phyloP scores from a whole-genome alignment of 2,797 vertebrate species.

The Myotis findleyi region DNA sequence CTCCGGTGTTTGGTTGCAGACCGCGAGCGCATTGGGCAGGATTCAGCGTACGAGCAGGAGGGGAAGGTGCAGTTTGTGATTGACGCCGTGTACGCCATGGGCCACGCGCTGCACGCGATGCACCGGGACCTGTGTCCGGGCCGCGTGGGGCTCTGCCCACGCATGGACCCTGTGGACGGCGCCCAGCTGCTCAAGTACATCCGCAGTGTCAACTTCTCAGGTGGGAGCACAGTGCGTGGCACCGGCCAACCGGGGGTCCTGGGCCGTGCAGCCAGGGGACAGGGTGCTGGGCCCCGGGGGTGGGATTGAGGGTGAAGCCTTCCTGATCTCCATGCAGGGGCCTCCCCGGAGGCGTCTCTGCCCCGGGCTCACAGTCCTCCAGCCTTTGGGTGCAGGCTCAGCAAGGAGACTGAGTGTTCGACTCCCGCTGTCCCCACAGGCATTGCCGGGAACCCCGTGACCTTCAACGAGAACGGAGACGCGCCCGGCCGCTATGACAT shows the following conservation, averaged over 20 bases:
- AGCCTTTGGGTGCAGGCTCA: background rate
- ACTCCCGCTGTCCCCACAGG: slow-evolving; percentile 84
- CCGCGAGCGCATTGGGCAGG: slow-evolving; percentile 95
- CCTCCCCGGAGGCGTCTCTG: background rate
- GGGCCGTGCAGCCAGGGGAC: background rate
- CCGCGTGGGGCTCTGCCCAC: slow-evolving; percentile 93
- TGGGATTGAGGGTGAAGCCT: background rate
- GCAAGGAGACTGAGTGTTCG: background rate
- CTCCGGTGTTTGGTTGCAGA: slow-evolving; percentile 85
- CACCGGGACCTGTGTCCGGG: slow-evolving; percentile 95
- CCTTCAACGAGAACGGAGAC: slow-evolving; percentile 96
- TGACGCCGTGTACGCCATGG: slow-evolving; percentile 96
- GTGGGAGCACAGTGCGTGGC: slow-evolving; percentile 75
- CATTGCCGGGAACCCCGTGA: slow-evolving; percentile 95
- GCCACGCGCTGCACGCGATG: slow-evolving; percentile 96
- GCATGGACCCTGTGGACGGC: slow-evolving; percentile 95
- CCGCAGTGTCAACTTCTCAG: slow-evolving; percentile 96
- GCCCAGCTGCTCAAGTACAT: slow-evolving; percentile 96
- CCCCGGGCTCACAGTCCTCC: background rate
- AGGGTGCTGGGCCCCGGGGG: background rate
- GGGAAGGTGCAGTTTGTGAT: slow-evolving; percentile 98
- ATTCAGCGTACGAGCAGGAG: slow-evolving; percentile 96
- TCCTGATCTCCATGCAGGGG: background rate
- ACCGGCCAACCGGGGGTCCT: background rate
- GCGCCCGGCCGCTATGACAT: slow-evolving; percentile 97